Evolutionary conservation across 2,113 vertebrate genomes (phyloP), one percentile per base, ranked within the genome.

Genomic region (Oreochromis spilurus): DNA sequence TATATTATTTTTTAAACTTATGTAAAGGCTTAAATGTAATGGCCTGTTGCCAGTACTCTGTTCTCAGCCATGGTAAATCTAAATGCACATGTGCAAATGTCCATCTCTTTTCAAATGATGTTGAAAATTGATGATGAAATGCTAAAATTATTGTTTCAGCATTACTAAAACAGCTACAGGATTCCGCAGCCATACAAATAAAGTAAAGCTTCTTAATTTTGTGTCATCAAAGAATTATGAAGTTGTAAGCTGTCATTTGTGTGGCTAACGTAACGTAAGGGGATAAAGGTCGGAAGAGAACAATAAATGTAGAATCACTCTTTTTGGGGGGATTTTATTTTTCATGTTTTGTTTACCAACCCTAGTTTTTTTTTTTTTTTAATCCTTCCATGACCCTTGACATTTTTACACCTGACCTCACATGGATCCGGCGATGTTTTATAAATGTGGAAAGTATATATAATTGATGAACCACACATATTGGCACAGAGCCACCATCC

Each of bases 221-320:
- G 26, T 60, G 86, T 53, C 43, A 82, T n/a, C 7, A 38, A 48
- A 79, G 60, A 17, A 67, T 77, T 83, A 11, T 80, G 43, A 82
- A 91, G 54, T 77, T 81, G 67, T 57, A 79, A 87, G 24, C 83
- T 79, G 62, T 82, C 38, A 84, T 65, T 83, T 78, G 79, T 83
- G 40, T 34, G 40, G 54, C 21, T 21, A 70, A 67, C 58, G 17
- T 77, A 83, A 57, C 7, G 6, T 52, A 36, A 79, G 29, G 38
- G 52, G 31, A 60, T 53, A 65, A 70, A 31, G 14, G 57, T 89
- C 83, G 29, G 9, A 72, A 8, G 12, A 52, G 29, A 43, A 55
- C 10, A 75, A 36, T 57, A 4, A 81, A 53, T 78, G 45, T 81
- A 62, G 43, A 82, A 77, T 88, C 8, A 8, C n/a, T 85, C 43